These are phyloP conservation scores for Arrhamphus sclerolepis DNA, from an alignment of 2,797 vertebrate species.

Conservation along the genomic window DNA sequence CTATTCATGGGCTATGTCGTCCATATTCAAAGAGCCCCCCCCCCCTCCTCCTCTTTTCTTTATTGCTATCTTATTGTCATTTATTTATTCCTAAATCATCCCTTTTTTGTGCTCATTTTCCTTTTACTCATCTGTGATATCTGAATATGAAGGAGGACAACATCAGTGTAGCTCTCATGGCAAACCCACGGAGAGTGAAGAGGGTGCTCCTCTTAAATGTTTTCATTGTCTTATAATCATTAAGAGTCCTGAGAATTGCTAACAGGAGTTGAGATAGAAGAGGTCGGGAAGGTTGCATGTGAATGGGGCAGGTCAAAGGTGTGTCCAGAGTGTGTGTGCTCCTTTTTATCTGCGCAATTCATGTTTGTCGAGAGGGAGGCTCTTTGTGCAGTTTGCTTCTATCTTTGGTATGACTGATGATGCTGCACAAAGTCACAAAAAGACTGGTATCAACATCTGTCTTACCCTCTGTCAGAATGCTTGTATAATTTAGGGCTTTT, in stretches of 20 bases:
- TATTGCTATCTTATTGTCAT: constrained; percentile 57
- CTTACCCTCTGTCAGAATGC: not conserved
- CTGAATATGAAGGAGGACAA: constrained; percentile 55
- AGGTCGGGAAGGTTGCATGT: constrained; percentile 26
- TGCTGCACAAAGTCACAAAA: constrained; percentile 59
- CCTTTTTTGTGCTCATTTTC: constrained; percentile 19
- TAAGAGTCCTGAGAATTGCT: constrained; percentile 72
- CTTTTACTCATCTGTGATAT: constrained; percentile 36
- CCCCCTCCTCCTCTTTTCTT: constrained; percentile 25
- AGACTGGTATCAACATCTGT: constrained; percentile 23
- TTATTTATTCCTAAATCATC: constrained; percentile 54
- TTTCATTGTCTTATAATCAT: constrained; percentile 83
- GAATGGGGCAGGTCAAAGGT: constrained; percentile 9
- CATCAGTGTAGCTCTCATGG: constrained; percentile 79
- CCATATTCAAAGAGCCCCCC: constrained; percentile 29
- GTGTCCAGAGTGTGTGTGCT: not conserved
- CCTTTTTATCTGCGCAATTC: constrained; percentile 38
- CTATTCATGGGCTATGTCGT: constrained; percentile 44
- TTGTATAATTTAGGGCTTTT: constrained; percentile 61
- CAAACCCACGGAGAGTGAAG: constrained; percentile 76
- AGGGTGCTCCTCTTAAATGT: constrained; percentile 67
- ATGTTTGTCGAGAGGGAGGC: constrained; percentile 62
- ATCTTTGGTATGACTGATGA: constrained; percentile 56
- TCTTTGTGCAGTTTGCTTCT: constrained; percentile 62
- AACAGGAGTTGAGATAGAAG: constrained; percentile 51